Conservation (phyloP, 2,113 vertebrate species). For the Rhinopomastus cyanomelas region DNA sequence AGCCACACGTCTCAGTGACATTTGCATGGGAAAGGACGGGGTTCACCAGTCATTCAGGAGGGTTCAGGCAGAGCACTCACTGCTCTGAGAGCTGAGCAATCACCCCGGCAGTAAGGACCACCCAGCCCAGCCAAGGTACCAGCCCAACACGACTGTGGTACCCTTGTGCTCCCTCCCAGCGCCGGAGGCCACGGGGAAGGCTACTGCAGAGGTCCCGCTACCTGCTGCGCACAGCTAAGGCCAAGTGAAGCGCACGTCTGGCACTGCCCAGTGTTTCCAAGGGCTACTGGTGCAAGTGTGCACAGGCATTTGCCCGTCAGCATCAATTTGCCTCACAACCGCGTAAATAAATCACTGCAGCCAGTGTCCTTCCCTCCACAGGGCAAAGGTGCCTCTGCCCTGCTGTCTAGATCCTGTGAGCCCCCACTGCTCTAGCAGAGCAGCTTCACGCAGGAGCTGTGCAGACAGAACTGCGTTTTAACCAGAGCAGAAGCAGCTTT, state of each 20-base stretch:
- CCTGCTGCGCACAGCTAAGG: background rate
- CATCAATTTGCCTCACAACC: background rate
- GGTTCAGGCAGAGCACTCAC: too few species aligned
- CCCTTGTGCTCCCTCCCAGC: too few species aligned
- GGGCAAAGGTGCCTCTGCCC: background rate
- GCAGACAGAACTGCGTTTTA: too few species aligned
- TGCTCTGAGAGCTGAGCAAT: too few species aligned
- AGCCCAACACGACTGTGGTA: too few species aligned
- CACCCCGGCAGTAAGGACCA: too few species aligned
- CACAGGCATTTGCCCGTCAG: background rate
- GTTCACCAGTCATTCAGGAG: too few species aligned
- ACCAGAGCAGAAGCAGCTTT: background rate
- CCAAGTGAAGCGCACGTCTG: background rate
- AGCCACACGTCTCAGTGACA: too few species aligned
- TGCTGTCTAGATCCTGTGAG: background rate
- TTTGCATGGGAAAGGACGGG: too few species aligned
- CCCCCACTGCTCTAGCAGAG: background rate
- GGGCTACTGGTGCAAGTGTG: background rate
- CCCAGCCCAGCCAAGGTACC: too few species aligned
- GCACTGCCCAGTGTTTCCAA: background rate
- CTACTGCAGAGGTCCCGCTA: background rate
- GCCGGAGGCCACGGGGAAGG: background rate
- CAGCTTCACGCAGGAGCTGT: background rate
- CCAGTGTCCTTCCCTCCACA: background rate
- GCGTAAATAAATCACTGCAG: background rate